Evolutionary conservation across 2,113 vertebrate species (phyloP), one percentile per base, ranked within the genome.

Genomic region (Chrysemys picta): DNA sequence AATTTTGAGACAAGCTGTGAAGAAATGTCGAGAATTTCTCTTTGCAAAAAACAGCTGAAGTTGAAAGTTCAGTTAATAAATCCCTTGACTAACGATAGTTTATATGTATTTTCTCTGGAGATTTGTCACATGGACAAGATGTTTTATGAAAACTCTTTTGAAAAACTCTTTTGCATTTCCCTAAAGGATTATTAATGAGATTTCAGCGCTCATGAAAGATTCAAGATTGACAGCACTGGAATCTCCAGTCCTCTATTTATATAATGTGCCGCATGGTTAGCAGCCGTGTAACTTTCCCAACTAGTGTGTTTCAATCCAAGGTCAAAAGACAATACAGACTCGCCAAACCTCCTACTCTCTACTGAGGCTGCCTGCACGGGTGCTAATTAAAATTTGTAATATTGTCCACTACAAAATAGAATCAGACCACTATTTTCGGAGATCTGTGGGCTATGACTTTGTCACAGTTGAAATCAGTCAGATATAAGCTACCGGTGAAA

Each of bases 161-260:
- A 96, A 95, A 96, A 91, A 90, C 89, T 89, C n/a, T 38, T 69
- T 93, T 86, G 72, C 14, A 88, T 94, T 94, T 96, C 95, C 95
- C 96, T 88, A 31, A 95, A 95, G 96, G 83, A 49, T 88, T 96
- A 93, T 88, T 96, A 96, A 97, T 95, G 91, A 96, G 89, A 96
- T 95, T 84, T 97, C 96, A 97, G 93, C 95, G 91, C 95, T 96
- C 81, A 95, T 94, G 91, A 94, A 97, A 96, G 94, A 96, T 96
- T 95, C 90, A 94, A 89, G 75, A 96, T 94, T 97, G 96, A 94
- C 94, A 97, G 94, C 91, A 93, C 85, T 97, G 96, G 88, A 94
- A 79, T 91, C 90, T 94, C 96, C 91, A 93, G 65, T 96, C 95
- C 97, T 94, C 94, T 96, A 95, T 97, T 96, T 96, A 95, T 90